phyloP scores from a whole-genome alignment of 2,797 vertebrate species.

The Stomatorhinus walkeri region DNA sequence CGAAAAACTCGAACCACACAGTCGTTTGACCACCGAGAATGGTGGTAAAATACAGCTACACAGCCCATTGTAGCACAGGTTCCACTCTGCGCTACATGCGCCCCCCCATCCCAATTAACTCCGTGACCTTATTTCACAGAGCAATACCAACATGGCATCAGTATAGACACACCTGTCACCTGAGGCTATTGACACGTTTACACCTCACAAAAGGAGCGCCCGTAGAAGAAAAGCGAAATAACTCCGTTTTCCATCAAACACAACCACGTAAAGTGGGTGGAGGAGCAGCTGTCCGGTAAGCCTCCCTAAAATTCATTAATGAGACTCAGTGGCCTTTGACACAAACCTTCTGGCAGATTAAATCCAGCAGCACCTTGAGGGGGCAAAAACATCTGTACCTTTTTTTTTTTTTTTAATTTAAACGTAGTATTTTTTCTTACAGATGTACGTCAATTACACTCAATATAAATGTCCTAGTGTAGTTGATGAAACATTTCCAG shows the following conservation, averaged over 20 bases:
- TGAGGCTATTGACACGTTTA: neutral
- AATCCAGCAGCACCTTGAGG: conserved; percentile 9
- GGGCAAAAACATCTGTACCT: neutral
- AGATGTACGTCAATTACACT: neutral
- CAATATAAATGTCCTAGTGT: neutral
- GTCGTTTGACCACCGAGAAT: neutral
- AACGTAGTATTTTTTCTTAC: too few relatives aligned
- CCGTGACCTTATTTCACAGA: neutral
- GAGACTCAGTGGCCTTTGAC: neutral
- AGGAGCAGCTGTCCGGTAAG: neutral
- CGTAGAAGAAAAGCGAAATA: neutral
- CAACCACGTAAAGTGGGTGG: neutral
- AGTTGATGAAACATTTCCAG: neutral
- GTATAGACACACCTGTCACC: neutral
- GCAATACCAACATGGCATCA: neutral
- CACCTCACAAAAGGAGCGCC: neutral
- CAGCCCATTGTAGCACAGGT: neutral
- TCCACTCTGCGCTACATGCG: neutral
- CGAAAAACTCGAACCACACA: neutral
- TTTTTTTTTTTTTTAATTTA: too few relatives aligned
- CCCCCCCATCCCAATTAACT: neutral
- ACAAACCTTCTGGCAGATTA: neutral
- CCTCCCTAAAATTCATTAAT: neutral
- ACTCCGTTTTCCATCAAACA: neutral
- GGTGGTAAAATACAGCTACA: neutral